Conservation (phyloP, 2,888 invertebrate species). For the Tetropium fuscum region DNA sequence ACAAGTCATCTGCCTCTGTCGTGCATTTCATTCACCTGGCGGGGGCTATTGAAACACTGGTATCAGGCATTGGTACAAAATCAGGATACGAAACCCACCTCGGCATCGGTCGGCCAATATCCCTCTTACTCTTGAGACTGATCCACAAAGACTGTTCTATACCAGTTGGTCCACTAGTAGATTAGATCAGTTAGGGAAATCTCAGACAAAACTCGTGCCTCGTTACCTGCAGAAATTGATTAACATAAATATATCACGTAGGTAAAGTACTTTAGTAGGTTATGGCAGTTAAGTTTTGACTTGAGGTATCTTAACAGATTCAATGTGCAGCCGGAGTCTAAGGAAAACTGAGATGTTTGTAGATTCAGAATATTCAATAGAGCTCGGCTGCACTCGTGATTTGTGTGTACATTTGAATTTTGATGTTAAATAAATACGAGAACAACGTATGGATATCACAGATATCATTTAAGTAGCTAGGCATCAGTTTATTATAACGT, state of each 20-base stretch:
- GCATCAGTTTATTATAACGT: constrained; percentile 5
- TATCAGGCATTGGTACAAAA: constrained; percentile 26
- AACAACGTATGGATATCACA: constrained; percentile 9
- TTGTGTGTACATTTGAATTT: constrained; percentile 14
- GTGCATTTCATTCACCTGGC: constrained; percentile 63
- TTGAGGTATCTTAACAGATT: constrained; percentile 9
- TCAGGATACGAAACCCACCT: constrained; percentile 29
- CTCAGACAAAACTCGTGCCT: constrained; percentile 23
- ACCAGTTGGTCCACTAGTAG: constrained; percentile 21
- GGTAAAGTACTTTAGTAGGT: no score
- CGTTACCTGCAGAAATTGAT: no score
- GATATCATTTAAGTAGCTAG: constrained; percentile 20
- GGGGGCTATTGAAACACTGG: constrained; percentile 59
- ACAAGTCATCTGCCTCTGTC: constrained; percentile 54
- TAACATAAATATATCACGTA: no score
- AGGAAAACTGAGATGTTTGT: background rate
- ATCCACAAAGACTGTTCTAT: constrained; percentile 25
- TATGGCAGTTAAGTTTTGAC: constrained; percentile 17
- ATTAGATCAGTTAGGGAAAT: constrained; percentile 12
- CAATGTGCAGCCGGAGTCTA: constrained; percentile 16
- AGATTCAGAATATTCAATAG: background rate
- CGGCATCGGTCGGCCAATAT: constrained; percentile 17
- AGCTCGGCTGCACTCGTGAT: constrained; percentile 14
- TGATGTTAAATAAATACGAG: constrained; percentile 24
- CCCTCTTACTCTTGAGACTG: constrained; percentile 19